Evolutionary conservation across 2,113 vertebrate species (phyloP), one percentile per base, ranked within the genome.

Genomic region (Chaetorhynchus papuensis): DNA sequence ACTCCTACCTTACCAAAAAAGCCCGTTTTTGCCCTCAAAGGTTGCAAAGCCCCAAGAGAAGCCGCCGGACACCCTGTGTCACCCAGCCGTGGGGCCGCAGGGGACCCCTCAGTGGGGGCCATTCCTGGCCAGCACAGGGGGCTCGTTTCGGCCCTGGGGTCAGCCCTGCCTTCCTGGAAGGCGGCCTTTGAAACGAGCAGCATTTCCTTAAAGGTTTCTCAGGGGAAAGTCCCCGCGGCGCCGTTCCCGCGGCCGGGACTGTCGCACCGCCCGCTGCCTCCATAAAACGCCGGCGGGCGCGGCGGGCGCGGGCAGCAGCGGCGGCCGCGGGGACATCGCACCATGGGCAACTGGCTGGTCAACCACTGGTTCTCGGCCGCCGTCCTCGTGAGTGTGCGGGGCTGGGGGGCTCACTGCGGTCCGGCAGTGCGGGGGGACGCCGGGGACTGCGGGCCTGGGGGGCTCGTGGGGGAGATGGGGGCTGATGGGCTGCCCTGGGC

Each of bases 261-360:
- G 59, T 22, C n/a, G 1, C 83, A 26, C 66, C 49, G 33, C 93
- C 94, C 5, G 71, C 60, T 5, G 16, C 64, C 74, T 64, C 81
- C 82, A 95, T 97, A 97, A 97, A 80, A 84, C 88, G 3, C 0
- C 1, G 6, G 94, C 28, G 7, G 89, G 57, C 15, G 30, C 70
- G n/a, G 28, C 39, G 13, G 61, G 35, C 6, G 14, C 11, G 7
- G 20, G 44, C 45, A 8, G 35, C 13, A 11, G 17, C 17, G 1
- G 42, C 53, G 4, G 50, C 18, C 16, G 4, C n/a, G 0, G 47
- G 39, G 10, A 69, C 79, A 0, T 1, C 13, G 5, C 53, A 89
- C 56, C 70, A 99, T 99, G 99, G 97, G 97, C 47, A 99, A 98
- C 97, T 98, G 98, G 98, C 97, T 99, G 35, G 93, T 99, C 92